Evolutionary conservation across 2,113 vertebrate species (phyloP).

Genomic region (Athene noctua): DNA sequence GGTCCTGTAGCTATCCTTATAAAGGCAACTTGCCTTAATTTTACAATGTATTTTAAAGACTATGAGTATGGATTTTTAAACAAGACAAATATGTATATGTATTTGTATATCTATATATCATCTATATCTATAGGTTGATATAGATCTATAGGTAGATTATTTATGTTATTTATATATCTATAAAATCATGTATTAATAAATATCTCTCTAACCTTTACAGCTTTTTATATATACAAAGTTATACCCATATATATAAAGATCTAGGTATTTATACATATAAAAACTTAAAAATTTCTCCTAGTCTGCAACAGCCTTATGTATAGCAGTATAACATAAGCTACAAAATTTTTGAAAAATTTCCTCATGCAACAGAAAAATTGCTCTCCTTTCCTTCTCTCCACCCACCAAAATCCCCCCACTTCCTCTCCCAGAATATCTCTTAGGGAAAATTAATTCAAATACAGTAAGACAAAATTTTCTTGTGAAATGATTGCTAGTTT

Average conservation of each 20-base stretch:
- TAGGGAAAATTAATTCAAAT: neutral
- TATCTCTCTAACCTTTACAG: neutral
- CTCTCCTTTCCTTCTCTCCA: neutral
- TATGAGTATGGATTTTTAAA: neutral
- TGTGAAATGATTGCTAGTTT: neutral
- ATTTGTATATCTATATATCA: no score
- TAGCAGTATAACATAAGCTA: neutral
- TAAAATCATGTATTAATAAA: neutral
- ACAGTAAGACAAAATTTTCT: neutral
- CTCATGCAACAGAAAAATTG: neutral
- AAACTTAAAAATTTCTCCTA: neutral
- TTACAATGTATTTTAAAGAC: neutral
- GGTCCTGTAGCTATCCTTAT: neutral
- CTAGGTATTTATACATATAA: neutral
- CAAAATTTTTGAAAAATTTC: neutral
- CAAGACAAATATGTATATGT: neutral
- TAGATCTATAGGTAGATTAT: neutral
- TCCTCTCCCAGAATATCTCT: neutral
- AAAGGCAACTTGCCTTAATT: neutral
- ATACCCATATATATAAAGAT: neutral
- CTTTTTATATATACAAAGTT: neutral
- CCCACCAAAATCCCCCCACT: neutral
- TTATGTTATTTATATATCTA: neutral
- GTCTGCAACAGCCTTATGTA: neutral
- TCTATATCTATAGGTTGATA: neutral